These are phyloP conservation scores for Cydia fagiglandana DNA, from an alignment of 1,140 invertebrate species.

Conservation along the genomic window DNA sequence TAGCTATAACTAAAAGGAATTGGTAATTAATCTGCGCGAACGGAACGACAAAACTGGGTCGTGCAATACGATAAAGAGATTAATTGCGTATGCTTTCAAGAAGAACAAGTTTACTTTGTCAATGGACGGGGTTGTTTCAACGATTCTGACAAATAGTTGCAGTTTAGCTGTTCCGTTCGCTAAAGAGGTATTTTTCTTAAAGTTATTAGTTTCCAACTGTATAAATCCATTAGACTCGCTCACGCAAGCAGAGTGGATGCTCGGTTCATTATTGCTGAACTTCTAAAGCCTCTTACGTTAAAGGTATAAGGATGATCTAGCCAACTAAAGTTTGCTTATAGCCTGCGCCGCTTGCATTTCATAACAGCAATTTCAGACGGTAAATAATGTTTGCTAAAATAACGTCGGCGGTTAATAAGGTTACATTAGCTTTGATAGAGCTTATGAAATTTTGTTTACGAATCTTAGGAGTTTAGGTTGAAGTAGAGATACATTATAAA, in stretches of 20 bases:
- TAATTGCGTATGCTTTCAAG: constrained; percentile 28
- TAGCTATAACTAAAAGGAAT: constrained; percentile 50
- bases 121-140: not conserved
- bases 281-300: constrained; percentile 16
- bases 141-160: not conserved
- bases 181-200: not conserved
- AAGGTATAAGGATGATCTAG: not conserved
- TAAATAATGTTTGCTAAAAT: constrained; percentile 1
- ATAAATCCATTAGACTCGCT: not conserved
- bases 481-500: not conserved
- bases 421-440: not conserved
- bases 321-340: not conserved
- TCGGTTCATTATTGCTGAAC: constrained; percentile 10
- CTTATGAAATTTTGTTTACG: not conserved
- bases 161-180: not conserved
- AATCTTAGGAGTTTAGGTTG: not conserved
- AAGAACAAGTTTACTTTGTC: constrained; percentile 10
- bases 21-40: constrained; percentile 53
- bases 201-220: constrained; percentile 7
- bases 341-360: not conserved
- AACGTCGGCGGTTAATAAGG: constrained; percentile 8
- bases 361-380: constrained; percentile 14
- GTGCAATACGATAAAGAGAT: constrained; percentile 41
- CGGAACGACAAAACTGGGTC: constrained; percentile 45
- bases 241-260: not conserved